Percentiles rank a stretch among this genome's conserved stretches.
Conservation (phyloP, 2,888 invertebrate species). For the Dicycla oo region DNA sequence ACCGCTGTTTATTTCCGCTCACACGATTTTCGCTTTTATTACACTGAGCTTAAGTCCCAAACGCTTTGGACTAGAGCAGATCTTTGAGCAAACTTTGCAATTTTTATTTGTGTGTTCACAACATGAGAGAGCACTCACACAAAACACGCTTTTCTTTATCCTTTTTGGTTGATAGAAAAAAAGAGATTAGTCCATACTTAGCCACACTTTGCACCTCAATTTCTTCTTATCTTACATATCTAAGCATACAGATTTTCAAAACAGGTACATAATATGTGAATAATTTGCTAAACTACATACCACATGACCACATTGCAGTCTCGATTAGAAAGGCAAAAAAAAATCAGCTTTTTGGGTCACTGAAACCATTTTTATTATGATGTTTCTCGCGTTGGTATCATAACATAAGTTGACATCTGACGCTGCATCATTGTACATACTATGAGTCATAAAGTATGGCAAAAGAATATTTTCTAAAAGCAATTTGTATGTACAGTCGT, state of each 20-base stretch:
- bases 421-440: constrained; percentile 17
- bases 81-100: constrained; percentile 61
- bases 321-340: constrained; percentile 33
- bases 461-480: constrained; percentile 41
- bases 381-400: constrained; percentile 33
- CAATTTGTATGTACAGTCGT: constrained; percentile 89
- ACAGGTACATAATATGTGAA: constrained; percentile 15
- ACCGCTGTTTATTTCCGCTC: constrained; percentile 79
- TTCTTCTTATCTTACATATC: constrained; percentile 26
- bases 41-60: constrained; percentile 77
- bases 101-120: constrained; percentile 61
- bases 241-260: constrained; percentile 26
- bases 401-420: constrained; percentile 19
- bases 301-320: constrained; percentile 17
- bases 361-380: constrained; percentile 21
- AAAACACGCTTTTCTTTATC: constrained; percentile 65
- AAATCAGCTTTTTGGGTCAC: constrained; percentile 44
- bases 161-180: constrained; percentile 60
- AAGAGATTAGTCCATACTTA: constrained; percentile 54
- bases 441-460: constrained; percentile 8
- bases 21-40: constrained; percentile 82
- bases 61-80: constrained; percentile 74
- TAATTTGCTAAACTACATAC: constrained; percentile 35
- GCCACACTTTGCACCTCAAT: constrained; percentile 61
- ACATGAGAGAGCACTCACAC: constrained; percentile 63